These are phyloP conservation scores for Montipora foliosa DNA, from an alignment of 64 coral and sea anemone species.

Conservation along the genomic window DNA sequence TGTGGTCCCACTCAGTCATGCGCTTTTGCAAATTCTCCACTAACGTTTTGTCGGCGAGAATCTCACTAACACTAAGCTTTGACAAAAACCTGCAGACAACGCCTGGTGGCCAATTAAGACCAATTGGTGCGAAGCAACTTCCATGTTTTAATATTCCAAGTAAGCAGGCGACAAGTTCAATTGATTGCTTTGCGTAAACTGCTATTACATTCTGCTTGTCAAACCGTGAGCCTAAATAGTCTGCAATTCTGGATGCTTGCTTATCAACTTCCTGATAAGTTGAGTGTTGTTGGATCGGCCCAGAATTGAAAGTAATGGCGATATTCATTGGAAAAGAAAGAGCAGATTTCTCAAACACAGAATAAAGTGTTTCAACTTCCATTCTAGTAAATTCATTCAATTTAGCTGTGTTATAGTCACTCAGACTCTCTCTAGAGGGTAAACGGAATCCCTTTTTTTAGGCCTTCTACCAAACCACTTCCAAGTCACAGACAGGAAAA, in stretches of 20 bases:
- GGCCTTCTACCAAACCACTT: no score
- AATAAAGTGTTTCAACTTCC: conserved; percentile 15
- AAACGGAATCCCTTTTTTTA: no score
- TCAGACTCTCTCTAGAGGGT: no score
- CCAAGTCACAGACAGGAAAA: no score
- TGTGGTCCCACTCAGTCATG: not conserved
- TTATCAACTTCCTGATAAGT: conserved; percentile 69
- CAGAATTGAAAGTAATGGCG: conserved; percentile 73
- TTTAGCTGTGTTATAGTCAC: no score
- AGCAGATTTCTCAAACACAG: conserved; percentile 72
- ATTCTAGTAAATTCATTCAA: not conserved
- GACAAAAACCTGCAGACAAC: conserved; percentile 61
- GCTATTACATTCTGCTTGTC: conserved; percentile 38
- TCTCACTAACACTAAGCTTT: conserved; percentile 26
- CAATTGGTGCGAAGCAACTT: conserved; percentile 80
- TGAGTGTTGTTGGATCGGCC: conserved; percentile 40
- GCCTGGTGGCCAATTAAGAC: conserved; percentile 58
- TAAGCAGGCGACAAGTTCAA: conserved; percentile 46
- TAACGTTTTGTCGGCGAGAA: conserved; percentile 51
- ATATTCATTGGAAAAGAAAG: conserved; percentile 10
- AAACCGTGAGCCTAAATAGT: conserved; percentile 22
- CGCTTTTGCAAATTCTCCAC: conserved; percentile 41
- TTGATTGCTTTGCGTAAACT: conserved; percentile 66
- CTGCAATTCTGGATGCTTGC: conserved; percentile 51
- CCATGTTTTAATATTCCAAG: conserved; percentile 69